These are phyloP conservation scores for Cyclophora albipunctata DNA, from an alignment of 2,888 invertebrate genomes.

Conservation along the genomic window DNA sequence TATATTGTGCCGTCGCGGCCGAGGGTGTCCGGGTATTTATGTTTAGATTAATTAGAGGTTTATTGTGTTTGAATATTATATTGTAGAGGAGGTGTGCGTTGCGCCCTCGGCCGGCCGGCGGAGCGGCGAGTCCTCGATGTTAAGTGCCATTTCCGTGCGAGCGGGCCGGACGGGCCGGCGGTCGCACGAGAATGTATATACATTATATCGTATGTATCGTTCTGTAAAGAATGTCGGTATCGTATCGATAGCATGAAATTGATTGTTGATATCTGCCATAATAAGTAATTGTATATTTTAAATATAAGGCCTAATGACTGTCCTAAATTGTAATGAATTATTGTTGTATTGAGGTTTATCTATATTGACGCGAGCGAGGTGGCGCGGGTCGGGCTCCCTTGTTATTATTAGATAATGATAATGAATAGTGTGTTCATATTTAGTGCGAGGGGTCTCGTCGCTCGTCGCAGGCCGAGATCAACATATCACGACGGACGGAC, in stretches of 20 bases:
- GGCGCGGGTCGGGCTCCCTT: conserved; percentile 33
- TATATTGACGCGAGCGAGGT: conserved; percentile 37
- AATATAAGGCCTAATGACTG: conserved; percentile 72
- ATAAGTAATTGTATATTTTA: conserved; percentile 69
- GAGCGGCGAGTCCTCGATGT: conserved; percentile 4
- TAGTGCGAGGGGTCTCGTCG: conserved; percentile 26
- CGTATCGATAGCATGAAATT: conserved; percentile 55
- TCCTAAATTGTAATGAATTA: conserved; percentile 56
- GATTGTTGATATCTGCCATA: conserved; percentile 74
- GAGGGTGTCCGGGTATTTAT: conserved; percentile 38
- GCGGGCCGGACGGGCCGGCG: conserved; percentile 27
- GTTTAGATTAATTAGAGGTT: conserved; percentile 43
- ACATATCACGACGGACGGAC: conserved; percentile 4
- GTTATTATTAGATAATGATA: conserved; percentile 44
- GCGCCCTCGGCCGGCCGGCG: conserved; percentile 25
- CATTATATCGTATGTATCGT: conserved; percentile 37
- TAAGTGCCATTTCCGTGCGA: conserved; percentile 47
- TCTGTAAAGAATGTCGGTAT: conserved; percentile 64
- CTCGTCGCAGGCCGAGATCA: conserved; percentile 25
- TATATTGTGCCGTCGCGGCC: conserved; percentile 18
- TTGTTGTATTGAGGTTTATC: conserved; percentile 49
- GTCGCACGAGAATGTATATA: conserved; percentile 45
- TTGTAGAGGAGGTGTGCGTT: conserved; percentile 29
- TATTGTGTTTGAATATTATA: conserved; percentile 12
- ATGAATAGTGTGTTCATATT: conserved; percentile 50